Conservation (phyloP, 2,797 vertebrate species). For the Propithecus deckenii region DNA sequence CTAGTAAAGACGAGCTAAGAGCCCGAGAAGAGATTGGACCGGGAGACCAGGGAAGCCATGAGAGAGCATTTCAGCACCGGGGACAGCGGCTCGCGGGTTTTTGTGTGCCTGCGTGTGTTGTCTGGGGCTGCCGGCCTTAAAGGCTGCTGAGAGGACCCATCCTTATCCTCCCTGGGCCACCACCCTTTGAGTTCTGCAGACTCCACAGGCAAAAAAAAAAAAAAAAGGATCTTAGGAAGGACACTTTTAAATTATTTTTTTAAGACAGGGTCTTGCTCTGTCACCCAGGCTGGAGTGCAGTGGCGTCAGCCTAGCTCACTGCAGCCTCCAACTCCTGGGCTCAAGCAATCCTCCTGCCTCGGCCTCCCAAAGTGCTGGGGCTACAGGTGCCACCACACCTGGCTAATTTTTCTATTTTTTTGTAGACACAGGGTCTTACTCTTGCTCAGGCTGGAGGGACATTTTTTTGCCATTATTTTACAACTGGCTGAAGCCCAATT, state of each 20-base stretch:
- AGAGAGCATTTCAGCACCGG: conserved; percentile 59
- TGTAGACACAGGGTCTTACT: background rate
- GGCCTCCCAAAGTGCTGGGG: background rate
- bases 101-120: background rate
- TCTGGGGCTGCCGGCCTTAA: background rate
- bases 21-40: background rate
- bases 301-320: background rate
- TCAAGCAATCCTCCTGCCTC: background rate
- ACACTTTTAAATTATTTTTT: background rate
- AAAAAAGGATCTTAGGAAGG: background rate
- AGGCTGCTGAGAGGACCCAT: background rate
- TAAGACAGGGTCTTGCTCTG: background rate
- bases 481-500: background rate
- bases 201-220: too few species aligned
- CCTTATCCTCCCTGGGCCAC: too few species aligned
- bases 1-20: background rate
- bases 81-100: background rate
- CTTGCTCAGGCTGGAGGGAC: background rate
- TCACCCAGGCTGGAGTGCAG: background rate
- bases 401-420: background rate
- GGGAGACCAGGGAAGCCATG: rapidly evolving
- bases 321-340: background rate
- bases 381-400: background rate
- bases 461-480: background rate
- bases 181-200: background rate